These are phyloP conservation scores for Leptinotarsa haldemani DNA, from an alignment of 2,888 invertebrate species.

Conservation along the genomic window DNA sequence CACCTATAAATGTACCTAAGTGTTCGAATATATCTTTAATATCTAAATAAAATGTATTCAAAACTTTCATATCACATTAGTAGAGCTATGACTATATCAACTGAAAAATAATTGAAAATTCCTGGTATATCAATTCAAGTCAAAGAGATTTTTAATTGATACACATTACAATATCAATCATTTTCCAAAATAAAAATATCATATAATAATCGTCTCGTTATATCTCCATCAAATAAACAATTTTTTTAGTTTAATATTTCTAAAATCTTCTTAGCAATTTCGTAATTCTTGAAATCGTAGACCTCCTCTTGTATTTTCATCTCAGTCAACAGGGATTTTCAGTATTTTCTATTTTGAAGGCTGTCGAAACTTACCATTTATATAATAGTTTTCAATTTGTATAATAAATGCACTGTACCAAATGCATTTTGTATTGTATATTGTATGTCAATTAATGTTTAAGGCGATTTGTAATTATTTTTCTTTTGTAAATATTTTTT, in stretches of 20 bases:
- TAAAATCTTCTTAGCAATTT: too few relatives aligned
- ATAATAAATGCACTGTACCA: conserved; percentile 51
- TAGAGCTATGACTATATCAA: conserved; percentile 5
- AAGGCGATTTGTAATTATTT: conserved; percentile 55
- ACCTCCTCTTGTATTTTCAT: not conserved
- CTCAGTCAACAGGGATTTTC: not conserved
- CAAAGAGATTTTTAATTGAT: not conserved
- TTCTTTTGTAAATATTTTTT: conserved; percentile 59
- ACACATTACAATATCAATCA: not conserved
- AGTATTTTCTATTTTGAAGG: conserved; percentile 38
- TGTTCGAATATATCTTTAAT: not conserved
- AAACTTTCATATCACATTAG: not conserved
- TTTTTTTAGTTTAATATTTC: too few relatives aligned
- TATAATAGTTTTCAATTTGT: conserved; percentile 34
- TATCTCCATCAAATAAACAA: too few relatives aligned
- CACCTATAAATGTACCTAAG: not conserved
- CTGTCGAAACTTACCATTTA: conserved; percentile 53
- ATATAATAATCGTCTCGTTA: too few relatives aligned
- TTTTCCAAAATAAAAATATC: too few relatives aligned
- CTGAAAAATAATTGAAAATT: conserved; percentile 6
- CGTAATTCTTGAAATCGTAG: too few relatives aligned
- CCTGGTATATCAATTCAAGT: not conserved
- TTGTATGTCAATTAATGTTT: conserved; percentile 55
- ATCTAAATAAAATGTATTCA: not conserved
- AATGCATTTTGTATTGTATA: conserved; percentile 56